A percentile compares a stretch with the other conserved stretches of the same genome.
Evolutionary conservation across 2,888 invertebrate species (phyloP).

Genomic region (Pheosia tremula): DNA sequence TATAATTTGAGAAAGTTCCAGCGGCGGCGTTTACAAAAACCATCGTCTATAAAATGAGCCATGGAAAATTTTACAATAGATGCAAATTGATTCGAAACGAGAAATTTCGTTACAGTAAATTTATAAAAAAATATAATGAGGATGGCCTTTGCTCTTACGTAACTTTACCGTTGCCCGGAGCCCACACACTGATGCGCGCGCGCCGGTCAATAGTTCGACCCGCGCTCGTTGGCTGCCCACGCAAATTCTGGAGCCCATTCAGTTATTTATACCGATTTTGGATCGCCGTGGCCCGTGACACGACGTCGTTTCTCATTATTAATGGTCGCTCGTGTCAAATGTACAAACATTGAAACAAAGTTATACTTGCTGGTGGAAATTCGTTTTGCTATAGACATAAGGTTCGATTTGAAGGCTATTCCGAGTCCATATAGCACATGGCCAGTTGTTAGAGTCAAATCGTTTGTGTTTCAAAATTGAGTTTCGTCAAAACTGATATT

Average conservation of each 20-base stretch:
- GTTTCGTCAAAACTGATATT: slow-evolving; percentile 27
- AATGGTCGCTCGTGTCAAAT: slow-evolving; percentile 23
- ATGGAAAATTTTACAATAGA: slow-evolving; percentile 19
- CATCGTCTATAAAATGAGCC: slow-evolving; percentile 13
- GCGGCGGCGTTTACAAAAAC: slow-evolving; percentile 3
- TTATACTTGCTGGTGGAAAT: slow-evolving; percentile 15
- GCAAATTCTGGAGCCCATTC: slow-evolving; percentile 21
- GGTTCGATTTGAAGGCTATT: not conserved
- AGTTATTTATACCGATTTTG: slow-evolving; percentile 28
- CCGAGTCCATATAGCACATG: not conserved
- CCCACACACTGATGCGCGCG: slow-evolving; percentile 41
- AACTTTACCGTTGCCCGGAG: slow-evolving; percentile 40
- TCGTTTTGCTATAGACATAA: slow-evolving; percentile 5
- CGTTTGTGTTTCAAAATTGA: slow-evolving; percentile 22
- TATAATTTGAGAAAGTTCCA: not conserved
- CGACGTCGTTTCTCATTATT: slow-evolving; percentile 33
- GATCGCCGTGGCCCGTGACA: slow-evolving; percentile 29
- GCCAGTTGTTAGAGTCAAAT: slow-evolving; percentile 14
- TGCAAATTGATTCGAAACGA: slow-evolving; percentile 8
- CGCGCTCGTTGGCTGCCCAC: slow-evolving; percentile 29
- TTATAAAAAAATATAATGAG: slow-evolving; percentile 24
- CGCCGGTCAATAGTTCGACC: slow-evolving; percentile 53
- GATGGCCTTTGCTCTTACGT: slow-evolving; percentile 37
- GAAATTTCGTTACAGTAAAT: slow-evolving; percentile 9
- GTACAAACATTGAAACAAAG: slow-evolving; percentile 10